phyloP scores from a whole-genome alignment of 2,888 invertebrate genomes.

The Stenotaenia linearis region DNA sequence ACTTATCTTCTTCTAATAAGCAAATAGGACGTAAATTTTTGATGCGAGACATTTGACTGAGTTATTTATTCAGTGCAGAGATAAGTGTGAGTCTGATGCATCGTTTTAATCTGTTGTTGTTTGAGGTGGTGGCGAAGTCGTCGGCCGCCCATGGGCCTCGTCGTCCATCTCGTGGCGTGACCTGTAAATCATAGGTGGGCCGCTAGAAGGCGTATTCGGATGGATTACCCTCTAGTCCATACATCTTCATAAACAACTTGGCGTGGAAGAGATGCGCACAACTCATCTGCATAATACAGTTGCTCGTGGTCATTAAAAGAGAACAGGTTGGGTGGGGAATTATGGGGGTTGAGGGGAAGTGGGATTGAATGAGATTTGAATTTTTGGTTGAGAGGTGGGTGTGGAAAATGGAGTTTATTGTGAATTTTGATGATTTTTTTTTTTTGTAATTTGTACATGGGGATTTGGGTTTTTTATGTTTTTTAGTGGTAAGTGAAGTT shows the following conservation, averaged over 20 bases:
- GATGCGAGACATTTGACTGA: constrained; percentile 24
- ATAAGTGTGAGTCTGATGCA: constrained; percentile 28
- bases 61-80: constrained; percentile 13
- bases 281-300: neutral
- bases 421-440: no score
- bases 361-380: no score
- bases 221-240: constrained; percentile 16
- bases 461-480: no score
- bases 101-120: constrained; percentile 30
- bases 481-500: no score
- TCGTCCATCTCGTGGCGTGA: constrained; percentile 24
- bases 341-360: no score
- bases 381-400: no score
- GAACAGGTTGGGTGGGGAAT: neutral
- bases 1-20: constrained; percentile 20
- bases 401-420: no score
- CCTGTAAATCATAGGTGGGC: constrained; percentile 27
- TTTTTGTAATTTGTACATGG: no score
- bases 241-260: constrained; percentile 32
- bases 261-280: neutral
- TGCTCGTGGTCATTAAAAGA: neutral
- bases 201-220: constrained; percentile 17
- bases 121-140: constrained; percentile 27
- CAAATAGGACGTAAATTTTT: constrained; percentile 24
- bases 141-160: constrained; percentile 17